A percentile compares a stretch with the other conserved stretches of the same genome.
Conservation (phyloP, 2,113 vertebrate genomes). For the Acanthisitta chloris region DNA sequence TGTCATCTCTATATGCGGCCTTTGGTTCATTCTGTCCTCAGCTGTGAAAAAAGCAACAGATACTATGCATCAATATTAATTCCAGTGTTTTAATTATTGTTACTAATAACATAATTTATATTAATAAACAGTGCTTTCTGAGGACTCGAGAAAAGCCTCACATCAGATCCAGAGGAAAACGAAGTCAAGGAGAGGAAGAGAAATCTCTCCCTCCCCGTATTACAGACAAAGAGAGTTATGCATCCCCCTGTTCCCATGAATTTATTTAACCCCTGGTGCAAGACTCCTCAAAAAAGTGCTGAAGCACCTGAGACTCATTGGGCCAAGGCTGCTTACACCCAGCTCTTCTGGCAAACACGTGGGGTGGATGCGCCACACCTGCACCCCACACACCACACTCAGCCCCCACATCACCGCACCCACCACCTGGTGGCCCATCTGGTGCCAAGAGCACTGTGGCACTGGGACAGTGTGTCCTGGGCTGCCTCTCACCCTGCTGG, state of each 20-base stretch:
- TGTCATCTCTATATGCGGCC: not conserved
- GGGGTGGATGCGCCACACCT: not conserved
- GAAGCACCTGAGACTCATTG: not conserved
- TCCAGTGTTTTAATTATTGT: not conserved
- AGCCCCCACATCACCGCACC: rapidly evolving
- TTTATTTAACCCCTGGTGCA: not conserved
- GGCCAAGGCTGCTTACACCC: not conserved
- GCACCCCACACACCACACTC: not conserved
- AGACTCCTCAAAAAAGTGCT: not conserved
- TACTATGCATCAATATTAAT: not conserved
- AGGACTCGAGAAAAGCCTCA: not conserved
- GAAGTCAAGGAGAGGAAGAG: not conserved
- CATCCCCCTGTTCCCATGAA: not conserved
- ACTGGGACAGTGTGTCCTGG: not conserved
- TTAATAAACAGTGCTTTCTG: not conserved
- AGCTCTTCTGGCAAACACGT: rapidly evolving
- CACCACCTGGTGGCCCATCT: not conserved
- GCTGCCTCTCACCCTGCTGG: not conserved
- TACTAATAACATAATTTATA: not conserved
- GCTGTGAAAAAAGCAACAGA: not conserved
- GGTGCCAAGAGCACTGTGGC: not conserved
- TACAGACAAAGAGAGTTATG: not conserved
- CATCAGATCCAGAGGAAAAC: not conserved
- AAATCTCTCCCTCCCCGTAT: not conserved
- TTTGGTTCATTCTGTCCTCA: not conserved